Conservation (phyloP, 2,888 invertebrate species). For the Aproaerema taeniolella region DNA sequence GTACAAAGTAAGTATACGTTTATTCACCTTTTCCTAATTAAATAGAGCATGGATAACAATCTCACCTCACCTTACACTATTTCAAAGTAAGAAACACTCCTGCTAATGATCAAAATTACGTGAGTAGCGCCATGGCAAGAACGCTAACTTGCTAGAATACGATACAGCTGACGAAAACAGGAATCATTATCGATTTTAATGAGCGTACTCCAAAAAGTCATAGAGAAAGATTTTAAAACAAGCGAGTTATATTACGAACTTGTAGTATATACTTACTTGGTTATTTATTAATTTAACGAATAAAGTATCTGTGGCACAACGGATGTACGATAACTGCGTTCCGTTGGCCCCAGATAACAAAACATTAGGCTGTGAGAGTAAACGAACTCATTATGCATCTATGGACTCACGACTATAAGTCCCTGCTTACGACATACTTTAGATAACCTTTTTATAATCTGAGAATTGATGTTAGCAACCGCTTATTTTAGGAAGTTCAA, state of each 20-base stretch:
- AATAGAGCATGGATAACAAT: too few relatives aligned
- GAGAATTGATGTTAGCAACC: constrained; percentile 31
- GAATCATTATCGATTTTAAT: not conserved
- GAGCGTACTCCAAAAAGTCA: too few relatives aligned
- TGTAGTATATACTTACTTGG: not conserved
- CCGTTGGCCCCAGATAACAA: constrained; percentile 58
- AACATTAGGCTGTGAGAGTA: constrained; percentile 53
- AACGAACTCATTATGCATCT: constrained; percentile 53
- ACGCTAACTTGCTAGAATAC: not conserved
- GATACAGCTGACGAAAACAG: not conserved
- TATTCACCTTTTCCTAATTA: too few relatives aligned
- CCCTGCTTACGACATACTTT: constrained; percentile 30
- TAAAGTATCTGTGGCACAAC: constrained; percentile 27
- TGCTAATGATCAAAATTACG: too few relatives aligned
- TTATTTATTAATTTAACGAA: not conserved
- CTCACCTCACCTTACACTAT: too few relatives aligned
- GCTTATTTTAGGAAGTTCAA: constrained; percentile 5
- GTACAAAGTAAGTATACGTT: too few relatives aligned
- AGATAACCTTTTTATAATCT: constrained; percentile 55
- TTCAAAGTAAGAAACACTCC: too few relatives aligned
- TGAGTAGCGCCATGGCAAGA: too few relatives aligned
- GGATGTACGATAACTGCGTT: constrained; percentile 63
- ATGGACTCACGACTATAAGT: too few relatives aligned
- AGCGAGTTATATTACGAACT: not conserved
- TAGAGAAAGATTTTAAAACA: too few relatives aligned